These are phyloP conservation scores for Mobula birostris DNA, from an alignment of 2,113 vertebrate genomes.

Conservation along the genomic window DNA sequence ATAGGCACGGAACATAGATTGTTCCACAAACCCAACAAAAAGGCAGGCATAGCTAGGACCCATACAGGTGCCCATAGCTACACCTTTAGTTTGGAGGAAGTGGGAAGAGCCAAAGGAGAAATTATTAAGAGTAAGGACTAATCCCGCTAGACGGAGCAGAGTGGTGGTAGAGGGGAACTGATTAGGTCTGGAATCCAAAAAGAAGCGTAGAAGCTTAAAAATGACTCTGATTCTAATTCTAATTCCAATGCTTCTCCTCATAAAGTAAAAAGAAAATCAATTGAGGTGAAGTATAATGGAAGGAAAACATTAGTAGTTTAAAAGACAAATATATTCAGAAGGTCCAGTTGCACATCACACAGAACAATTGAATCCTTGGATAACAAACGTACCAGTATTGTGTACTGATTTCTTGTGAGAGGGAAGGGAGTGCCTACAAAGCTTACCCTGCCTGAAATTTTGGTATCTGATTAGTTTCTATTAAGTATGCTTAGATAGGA, in stretches of 20 bases:
- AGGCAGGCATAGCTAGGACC: too few relatives aligned
- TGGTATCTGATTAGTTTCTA: background rate
- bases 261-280: background rate
- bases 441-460: background rate
- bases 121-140: too few relatives aligned
- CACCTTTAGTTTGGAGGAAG: too few relatives aligned
- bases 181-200: too few relatives aligned
- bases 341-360: background rate
- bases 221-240: background rate
- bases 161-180: too few relatives aligned
- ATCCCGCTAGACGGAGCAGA: too few relatives aligned
- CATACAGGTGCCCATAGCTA: too few relatives aligned
- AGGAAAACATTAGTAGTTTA: background rate
- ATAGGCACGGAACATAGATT: too few relatives aligned
- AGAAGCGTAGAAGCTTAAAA: background rate
- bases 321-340: background rate
- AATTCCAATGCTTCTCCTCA: background rate
- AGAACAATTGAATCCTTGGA: background rate
- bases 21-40: too few relatives aligned
- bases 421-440: background rate
- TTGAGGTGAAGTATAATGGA: background rate
- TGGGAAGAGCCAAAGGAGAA: too few relatives aligned
- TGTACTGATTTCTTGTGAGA: background rate
- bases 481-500: background rate
- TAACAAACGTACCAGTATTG: background rate